A percentile compares a stretch with the other conserved stretches of the same genome.
Conservation (phyloP, 1,140 invertebrate genomes). For the Linepithema humile region DNA sequence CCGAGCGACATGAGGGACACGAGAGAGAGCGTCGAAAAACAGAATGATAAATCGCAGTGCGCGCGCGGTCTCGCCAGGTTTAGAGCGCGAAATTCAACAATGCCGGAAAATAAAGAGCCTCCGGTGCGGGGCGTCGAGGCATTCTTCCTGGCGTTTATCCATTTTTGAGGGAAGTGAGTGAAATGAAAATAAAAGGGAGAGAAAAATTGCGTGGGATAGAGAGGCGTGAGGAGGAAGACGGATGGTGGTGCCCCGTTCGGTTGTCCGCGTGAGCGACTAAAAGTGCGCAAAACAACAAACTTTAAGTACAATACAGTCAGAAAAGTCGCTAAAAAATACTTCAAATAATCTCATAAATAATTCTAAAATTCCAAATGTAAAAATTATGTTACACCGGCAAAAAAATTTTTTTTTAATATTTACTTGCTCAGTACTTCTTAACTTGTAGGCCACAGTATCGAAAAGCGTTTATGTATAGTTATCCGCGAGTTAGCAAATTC, state of each 20-base stretch:
- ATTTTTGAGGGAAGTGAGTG: conserved; percentile 58
- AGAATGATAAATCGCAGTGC: conserved; percentile 73
- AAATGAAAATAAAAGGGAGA: conserved; percentile 63
- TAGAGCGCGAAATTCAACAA: conserved; percentile 66
- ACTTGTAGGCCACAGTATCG: not conserved
- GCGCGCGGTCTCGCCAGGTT: conserved; percentile 57
- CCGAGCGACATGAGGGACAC: conserved; percentile 14
- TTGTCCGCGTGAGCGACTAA: not conserved
- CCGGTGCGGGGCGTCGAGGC: conserved; percentile 58
- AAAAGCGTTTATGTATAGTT: conserved; percentile 13
- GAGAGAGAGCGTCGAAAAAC: conserved; percentile 62
- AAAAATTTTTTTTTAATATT: not conserved
- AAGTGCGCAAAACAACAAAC: too few species aligned
- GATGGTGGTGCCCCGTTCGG: conserved; percentile 13
- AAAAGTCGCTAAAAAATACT: not conserved
- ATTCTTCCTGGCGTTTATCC: conserved; percentile 69
- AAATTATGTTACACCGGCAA: not conserved
- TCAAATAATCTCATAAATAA: not conserved
- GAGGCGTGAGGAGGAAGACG: not conserved
- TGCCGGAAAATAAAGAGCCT: conserved; percentile 70
- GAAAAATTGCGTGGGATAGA: conserved; percentile 23
- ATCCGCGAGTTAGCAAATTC: conserved; percentile 17
- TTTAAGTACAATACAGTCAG: not conserved
- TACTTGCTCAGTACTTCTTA: not conserved
- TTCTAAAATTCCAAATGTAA: not conserved